phyloP scores from a whole-genome alignment of 2,113 vertebrate species.

The Anoura caudifer region DNA sequence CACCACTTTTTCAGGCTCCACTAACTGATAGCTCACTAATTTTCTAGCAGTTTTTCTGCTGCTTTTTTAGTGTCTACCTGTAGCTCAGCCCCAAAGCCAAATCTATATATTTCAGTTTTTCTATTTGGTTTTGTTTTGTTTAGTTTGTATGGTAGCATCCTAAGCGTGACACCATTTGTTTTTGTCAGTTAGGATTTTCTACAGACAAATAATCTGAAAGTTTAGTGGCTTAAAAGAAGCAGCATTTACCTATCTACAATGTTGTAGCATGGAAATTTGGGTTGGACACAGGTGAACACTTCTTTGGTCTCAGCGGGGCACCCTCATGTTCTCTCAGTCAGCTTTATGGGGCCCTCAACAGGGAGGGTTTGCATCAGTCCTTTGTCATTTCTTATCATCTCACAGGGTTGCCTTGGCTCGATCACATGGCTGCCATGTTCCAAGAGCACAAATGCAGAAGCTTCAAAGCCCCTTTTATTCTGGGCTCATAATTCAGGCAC shows the following conservation, averaged over 20 bases:
- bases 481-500: not conserved
- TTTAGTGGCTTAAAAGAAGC: not conserved
- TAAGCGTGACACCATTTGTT: not conserved
- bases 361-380: not conserved
- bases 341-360: not conserved
- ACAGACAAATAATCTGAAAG: not conserved
- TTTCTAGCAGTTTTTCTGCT: not conserved
- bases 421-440: not conserved
- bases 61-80: not conserved
- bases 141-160: not conserved
- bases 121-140: no score
- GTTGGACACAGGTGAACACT: not conserved
- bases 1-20: not conserved
- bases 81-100: not conserved
- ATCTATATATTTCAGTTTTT: not conserved
- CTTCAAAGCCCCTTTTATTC: not conserved
- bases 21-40: not conserved
- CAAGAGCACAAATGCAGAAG: not conserved
- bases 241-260: not conserved
- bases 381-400: not conserved
- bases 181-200: not conserved
- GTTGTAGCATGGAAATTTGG: not conserved
- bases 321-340: not conserved
- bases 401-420: not conserved
- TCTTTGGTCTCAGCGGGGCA: not conserved